Evolutionary conservation across 2,797 vertebrate genomes (phyloP).

Genomic region (Typhlichthys eigenmanni): DNA sequence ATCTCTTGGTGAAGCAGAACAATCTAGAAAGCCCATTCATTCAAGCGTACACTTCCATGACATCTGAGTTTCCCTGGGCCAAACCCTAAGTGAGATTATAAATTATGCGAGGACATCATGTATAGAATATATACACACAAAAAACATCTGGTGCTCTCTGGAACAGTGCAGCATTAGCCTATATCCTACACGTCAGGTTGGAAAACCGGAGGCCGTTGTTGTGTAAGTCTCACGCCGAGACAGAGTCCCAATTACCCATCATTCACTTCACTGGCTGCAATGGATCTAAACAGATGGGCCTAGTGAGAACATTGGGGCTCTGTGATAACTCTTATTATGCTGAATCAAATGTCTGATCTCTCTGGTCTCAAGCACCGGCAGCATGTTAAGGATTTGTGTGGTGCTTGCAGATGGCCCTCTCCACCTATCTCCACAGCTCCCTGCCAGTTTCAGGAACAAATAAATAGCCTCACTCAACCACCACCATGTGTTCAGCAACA

Average conservation of each 20-base stretch:
- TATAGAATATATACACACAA: background rate
- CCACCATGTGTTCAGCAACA: background rate
- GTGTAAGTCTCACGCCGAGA: conserved; percentile 48
- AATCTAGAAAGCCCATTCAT: background rate
- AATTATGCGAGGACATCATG: background rate
- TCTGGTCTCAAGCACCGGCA: conserved; percentile 25
- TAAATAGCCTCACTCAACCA: background rate
- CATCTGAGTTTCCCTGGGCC: background rate
- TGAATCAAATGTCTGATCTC: conserved; percentile 37
- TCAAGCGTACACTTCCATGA: no score
- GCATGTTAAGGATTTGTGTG: conserved; percentile 1
- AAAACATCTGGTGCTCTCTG: conserved; percentile 25
- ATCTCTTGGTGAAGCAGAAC: background rate
- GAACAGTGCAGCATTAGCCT: conserved; percentile 42
- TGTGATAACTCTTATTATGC: conserved; percentile 16
- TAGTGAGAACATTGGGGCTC: conserved; percentile 17
- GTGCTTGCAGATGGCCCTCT: background rate
- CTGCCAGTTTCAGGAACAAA: no score
- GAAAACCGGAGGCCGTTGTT: conserved; percentile 43
- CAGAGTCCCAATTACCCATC: conserved; percentile 45
- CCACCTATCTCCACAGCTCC: background rate
- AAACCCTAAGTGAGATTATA: background rate
- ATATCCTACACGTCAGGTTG: conserved; percentile 39
- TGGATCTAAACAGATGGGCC: conserved; percentile 31
- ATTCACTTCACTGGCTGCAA: conserved; percentile 44